Percentiles rank a stretch among this genome's conserved stretches.
Conservation (phyloP, 2,797 vertebrate genomes). For the Phoxinus dragarum region DNA sequence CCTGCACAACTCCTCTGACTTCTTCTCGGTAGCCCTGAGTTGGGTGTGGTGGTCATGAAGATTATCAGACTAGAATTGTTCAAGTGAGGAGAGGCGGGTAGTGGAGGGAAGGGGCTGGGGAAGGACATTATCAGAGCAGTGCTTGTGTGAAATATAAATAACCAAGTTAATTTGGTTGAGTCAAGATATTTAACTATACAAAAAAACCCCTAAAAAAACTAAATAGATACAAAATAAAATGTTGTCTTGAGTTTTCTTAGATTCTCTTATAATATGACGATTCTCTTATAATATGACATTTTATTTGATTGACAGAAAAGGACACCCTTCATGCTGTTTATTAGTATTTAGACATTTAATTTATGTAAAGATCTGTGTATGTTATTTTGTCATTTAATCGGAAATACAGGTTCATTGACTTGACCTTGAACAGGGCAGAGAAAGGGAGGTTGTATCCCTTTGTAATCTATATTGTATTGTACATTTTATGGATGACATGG, state of each 20-base stretch:
- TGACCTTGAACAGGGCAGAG: background rate
- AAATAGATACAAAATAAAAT: background rate
- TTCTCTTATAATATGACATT: background rate
- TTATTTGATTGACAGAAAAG: background rate
- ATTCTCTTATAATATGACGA: too few species aligned
- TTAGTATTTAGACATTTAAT: background rate
- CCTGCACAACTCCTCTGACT: background rate
- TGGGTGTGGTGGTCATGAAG: background rate
- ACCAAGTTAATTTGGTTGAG: too few species aligned
- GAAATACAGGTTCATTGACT: background rate
- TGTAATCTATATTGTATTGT: background rate
- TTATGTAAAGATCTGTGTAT: background rate
- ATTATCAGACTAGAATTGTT: background rate
- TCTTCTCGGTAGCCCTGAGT: background rate
- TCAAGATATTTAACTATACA: background rate
- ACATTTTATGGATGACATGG: background rate
- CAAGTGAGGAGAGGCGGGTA: background rate
- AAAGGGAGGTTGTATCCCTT: background rate
- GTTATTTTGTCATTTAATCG: background rate
- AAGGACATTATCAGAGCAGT: background rate
- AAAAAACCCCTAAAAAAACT: background rate
- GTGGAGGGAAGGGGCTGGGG: background rate
- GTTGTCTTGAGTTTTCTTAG: background rate
- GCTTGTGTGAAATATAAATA: background rate
- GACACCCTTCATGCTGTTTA: background rate